Conservation (phyloP, 2,888 invertebrate species). For the Xestia xanthographa region DNA sequence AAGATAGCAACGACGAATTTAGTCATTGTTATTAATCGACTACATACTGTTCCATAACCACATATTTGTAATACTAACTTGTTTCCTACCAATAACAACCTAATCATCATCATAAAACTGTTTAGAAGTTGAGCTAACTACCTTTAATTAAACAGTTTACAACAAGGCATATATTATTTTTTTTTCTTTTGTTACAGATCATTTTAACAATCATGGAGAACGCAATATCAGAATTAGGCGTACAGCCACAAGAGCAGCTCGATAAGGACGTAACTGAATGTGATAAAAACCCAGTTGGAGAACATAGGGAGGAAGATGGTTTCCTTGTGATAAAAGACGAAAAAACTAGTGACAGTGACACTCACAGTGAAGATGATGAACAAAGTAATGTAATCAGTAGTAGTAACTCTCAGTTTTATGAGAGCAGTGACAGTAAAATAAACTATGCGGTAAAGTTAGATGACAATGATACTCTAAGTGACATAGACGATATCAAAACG, state of each 20-base stretch:
- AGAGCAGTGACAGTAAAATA: conserved; percentile 88
- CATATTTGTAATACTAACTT: conserved; percentile 14
- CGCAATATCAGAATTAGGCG: conserved; percentile 54
- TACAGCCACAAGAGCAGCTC: conserved; percentile 58
- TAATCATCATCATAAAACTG: background rate
- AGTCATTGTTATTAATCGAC: conserved; percentile 27
- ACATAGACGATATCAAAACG: conserved; percentile 89
- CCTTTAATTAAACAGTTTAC: background rate
- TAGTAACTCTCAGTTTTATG: conserved; percentile 88
- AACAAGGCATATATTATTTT: background rate
- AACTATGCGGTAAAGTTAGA: conserved; percentile 88
- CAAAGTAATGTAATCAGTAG: conserved; percentile 83
- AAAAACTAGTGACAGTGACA: conserved; percentile 85
- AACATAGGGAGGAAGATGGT: conserved; percentile 72
- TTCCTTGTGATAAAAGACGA: conserved; percentile 79
- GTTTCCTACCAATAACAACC: background rate
- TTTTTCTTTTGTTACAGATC: conserved; percentile 73
- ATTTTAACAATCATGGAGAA: conserved; percentile 73
- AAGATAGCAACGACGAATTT: conserved; percentile 43
- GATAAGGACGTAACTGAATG: conserved; percentile 61
- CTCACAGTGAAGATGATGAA: conserved; percentile 86
- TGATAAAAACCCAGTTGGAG: conserved; percentile 64
- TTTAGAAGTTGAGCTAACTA: background rate
- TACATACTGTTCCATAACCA: conserved; percentile 11
- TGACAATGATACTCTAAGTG: conserved; percentile 89